These are phyloP conservation scores for Ornithoptera priamus DNA, from an alignment of 2,888 invertebrate genomes.

Conservation along the genomic window DNA sequence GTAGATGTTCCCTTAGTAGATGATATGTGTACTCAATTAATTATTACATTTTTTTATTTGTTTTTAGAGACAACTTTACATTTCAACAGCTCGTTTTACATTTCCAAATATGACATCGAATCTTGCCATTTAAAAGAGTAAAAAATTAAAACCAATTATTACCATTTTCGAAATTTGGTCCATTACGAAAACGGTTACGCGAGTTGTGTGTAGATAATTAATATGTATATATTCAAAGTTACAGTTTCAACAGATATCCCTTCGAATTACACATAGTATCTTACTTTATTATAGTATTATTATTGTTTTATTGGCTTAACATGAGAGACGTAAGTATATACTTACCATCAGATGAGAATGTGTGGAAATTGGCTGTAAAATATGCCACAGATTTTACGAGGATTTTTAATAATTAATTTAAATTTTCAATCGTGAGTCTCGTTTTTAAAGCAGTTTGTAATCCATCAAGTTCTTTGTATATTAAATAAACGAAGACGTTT, in stretches of 20 bases:
- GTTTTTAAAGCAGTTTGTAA: too few relatives aligned
- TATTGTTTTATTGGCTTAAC: too few relatives aligned
- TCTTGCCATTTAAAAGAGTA: conserved; percentile 3
- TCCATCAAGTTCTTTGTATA: too few relatives aligned
- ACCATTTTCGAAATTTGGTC: conserved; percentile 27
- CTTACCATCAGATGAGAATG: too few relatives aligned
- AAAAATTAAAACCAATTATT: conserved; percentile 21
- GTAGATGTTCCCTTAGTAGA: too few relatives aligned
- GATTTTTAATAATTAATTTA: too few relatives aligned
- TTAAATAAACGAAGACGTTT: too few relatives aligned
- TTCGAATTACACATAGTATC: conserved; percentile 7
- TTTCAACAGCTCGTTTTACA: background rate
- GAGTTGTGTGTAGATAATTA: conserved; percentile 3
- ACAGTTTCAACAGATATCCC: conserved; percentile 17
- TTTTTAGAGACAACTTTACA: background rate
- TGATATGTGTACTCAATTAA: too few relatives aligned
- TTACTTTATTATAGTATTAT: background rate
- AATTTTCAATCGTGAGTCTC: too few relatives aligned
- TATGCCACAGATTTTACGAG: too few relatives aligned
- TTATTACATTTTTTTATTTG: background rate
- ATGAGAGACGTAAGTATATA: too few relatives aligned
- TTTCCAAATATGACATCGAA: conserved; percentile 19
- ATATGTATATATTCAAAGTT: conserved; percentile 17
- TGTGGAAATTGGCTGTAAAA: too few relatives aligned
- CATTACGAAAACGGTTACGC: conserved; percentile 15